These are phyloP conservation scores for Oncorhynchus mykiss DNA, from an alignment of 2,113 vertebrate genomes.

Conservation along the genomic window DNA sequence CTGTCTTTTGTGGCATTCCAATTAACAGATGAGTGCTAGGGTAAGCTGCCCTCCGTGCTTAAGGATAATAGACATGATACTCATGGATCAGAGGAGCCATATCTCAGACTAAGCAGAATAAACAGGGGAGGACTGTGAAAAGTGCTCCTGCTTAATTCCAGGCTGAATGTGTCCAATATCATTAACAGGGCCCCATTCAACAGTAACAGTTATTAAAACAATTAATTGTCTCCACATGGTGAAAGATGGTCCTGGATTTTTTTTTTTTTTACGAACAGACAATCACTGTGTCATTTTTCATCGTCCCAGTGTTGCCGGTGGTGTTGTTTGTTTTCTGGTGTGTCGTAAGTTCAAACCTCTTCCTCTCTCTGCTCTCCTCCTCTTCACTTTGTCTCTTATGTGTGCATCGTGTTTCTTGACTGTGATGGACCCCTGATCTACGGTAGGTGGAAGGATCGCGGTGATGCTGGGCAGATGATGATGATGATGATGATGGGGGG, in stretches of 20 bases:
- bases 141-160: not conserved
- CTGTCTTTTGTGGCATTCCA: not conserved
- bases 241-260: slow-evolving; percentile 11
- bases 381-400: slow-evolving; percentile 69
- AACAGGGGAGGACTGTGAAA: slow-evolving; percentile 12
- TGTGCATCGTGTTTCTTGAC: slow-evolving; percentile 51
- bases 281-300: slow-evolving; percentile 70
- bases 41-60: slow-evolving; percentile 7
- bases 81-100: not conserved
- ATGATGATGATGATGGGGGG: slow-evolving; percentile 5
- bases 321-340: slow-evolving; percentile 61
- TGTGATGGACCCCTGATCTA: slow-evolving; percentile 72
- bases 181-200: slow-evolving; percentile 13
- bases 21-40: not conserved
- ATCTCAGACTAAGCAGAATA: not conserved
- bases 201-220: slow-evolving; percentile 48
- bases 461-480: slow-evolving; percentile 44
- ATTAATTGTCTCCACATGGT: slow-evolving; percentile 33
- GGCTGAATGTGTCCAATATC: slow-evolving; percentile 32
- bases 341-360: slow-evolving; percentile 79
- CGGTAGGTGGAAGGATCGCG: slow-evolving; percentile 77
- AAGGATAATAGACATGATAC: slow-evolving; percentile 14
- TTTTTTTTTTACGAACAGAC: not conserved
- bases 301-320: slow-evolving; percentile 47
- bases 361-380: slow-evolving; percentile 75